These are phyloP conservation scores for Takifugu rubripes DNA, from an alignment of 2,797 vertebrate genomes.

Conservation along the genomic window DNA sequence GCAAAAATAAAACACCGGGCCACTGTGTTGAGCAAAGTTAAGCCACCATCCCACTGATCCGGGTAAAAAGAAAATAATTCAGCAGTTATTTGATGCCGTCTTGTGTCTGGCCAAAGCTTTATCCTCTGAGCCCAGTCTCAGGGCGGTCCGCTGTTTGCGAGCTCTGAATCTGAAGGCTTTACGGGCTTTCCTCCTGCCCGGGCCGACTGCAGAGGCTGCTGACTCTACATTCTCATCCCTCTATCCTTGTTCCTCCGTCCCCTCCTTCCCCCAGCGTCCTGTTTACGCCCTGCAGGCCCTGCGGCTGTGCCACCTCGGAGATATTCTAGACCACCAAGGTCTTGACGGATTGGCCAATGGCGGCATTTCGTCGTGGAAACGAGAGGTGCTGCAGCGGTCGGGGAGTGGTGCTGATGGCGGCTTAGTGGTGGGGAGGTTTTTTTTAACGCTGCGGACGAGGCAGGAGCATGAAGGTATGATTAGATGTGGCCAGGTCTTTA, in stretches of 20 bases:
- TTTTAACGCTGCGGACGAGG: conserved; percentile 24
- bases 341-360: conserved; percentile 51
- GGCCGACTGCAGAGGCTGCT: conserved; percentile 60
- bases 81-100: conserved; percentile 43
- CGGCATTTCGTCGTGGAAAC: conserved; percentile 55
- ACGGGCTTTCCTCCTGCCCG: conserved; percentile 67
- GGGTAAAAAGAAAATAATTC: conserved; percentile 27
- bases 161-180: conserved; percentile 70
- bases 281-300: conserved; percentile 70
- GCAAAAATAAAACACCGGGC: too few relatives aligned
- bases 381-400: conserved; percentile 57
- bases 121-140: conserved; percentile 56
- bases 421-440: conserved; percentile 59
- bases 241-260: conserved; percentile 59
- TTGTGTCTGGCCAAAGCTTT: conserved; percentile 48
- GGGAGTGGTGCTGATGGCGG: conserved; percentile 55
- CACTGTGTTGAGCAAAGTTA: too few relatives aligned
- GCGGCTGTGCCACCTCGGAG: conserved; percentile 72
- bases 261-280: conserved; percentile 68
- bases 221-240: conserved; percentile 74
- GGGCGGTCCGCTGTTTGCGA: conserved; percentile 60
- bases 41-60: too few relatives aligned
- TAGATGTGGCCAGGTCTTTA: conserved; percentile 52
- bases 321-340: conserved; percentile 75
- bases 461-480: conserved; percentile 56